These are phyloP conservation scores for Drusus annulatus DNA, from an alignment of 1,140 invertebrate species.

Conservation along the genomic window DNA sequence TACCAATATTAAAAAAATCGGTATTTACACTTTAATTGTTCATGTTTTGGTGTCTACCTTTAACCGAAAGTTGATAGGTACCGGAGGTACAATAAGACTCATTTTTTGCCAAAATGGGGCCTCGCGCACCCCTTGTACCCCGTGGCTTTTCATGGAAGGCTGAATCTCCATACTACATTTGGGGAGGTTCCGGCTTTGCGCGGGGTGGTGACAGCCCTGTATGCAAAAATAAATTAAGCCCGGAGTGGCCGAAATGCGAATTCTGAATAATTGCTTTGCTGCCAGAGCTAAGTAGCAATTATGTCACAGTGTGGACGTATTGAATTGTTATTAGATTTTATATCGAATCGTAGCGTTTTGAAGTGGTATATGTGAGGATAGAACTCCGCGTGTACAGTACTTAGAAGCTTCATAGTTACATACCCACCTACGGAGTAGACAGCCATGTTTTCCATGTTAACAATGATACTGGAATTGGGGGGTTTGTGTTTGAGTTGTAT, in stretches of 20 bases:
- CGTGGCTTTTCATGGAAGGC: constrained; percentile 23
- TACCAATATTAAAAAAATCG: too few relatives aligned
- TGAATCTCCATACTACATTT: constrained; percentile 20
- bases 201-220: constrained; percentile 3
- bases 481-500: too few relatives aligned
- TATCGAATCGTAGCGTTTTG: not conserved
- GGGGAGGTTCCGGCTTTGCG: not conserved
- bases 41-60: not conserved
- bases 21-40: too few relatives aligned
- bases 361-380: too few relatives aligned
- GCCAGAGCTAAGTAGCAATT: constrained; percentile 25
- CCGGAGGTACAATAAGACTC: constrained; percentile 17
- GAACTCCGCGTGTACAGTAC: too few relatives aligned
- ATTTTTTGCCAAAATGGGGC: constrained; percentile 23
- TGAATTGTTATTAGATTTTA: not conserved
- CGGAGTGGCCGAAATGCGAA: constrained; percentile 9
- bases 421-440: too few relatives aligned
- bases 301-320: constrained; percentile 1
- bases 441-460: too few relatives aligned
- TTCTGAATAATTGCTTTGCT: not conserved
- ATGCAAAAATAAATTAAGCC: constrained; percentile 35
- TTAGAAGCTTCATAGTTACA: too few relatives aligned
- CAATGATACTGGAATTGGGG: too few relatives aligned
- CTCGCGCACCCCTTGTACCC: constrained; percentile 12
- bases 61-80: not conserved